Evolutionary conservation across 2,797 vertebrate genomes (phyloP).

Genomic region (Cryptoprocta ferox): DNA sequence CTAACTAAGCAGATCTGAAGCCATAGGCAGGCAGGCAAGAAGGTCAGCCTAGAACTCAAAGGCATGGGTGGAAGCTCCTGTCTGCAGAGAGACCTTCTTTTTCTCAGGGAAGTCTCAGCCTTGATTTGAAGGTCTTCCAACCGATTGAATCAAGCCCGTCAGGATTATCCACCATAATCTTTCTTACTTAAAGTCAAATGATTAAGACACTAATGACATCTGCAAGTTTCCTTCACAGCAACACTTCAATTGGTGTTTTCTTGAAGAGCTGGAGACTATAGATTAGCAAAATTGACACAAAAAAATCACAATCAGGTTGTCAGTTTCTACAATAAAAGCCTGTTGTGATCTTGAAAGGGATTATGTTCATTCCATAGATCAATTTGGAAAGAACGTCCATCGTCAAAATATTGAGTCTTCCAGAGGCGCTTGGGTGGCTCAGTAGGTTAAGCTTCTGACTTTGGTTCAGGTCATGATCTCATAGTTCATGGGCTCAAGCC

Average conservation of each 20-base stretch:
- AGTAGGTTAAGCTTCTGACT: too few species aligned
- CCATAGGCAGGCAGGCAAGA: background rate
- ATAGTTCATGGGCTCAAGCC: too few species aligned
- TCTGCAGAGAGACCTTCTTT: background rate
- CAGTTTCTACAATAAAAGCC: background rate
- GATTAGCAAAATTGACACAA: background rate
- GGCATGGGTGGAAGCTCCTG: background rate
- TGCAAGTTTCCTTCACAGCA: constrained; percentile 5
- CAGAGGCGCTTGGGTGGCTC: too few species aligned
- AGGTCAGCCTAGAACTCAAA: background rate
- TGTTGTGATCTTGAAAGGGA: background rate
- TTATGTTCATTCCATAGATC: background rate
- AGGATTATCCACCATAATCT: background rate
- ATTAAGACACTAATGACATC: background rate
- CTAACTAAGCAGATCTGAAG: background rate
- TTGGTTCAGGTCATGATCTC: too few species aligned
- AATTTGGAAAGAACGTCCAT: background rate
- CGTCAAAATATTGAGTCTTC: background rate
- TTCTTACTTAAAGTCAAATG: background rate
- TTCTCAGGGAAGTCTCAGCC: background rate
- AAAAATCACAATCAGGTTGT: background rate
- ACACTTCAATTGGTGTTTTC: background rate
- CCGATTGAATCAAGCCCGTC: background rate
- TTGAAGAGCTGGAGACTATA: background rate
- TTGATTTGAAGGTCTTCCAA: background rate